Percentiles rank a stretch among this genome's conserved stretches.
Conservation (phyloP, 2,888 invertebrate species). For the Aleiodes alternator region DNA sequence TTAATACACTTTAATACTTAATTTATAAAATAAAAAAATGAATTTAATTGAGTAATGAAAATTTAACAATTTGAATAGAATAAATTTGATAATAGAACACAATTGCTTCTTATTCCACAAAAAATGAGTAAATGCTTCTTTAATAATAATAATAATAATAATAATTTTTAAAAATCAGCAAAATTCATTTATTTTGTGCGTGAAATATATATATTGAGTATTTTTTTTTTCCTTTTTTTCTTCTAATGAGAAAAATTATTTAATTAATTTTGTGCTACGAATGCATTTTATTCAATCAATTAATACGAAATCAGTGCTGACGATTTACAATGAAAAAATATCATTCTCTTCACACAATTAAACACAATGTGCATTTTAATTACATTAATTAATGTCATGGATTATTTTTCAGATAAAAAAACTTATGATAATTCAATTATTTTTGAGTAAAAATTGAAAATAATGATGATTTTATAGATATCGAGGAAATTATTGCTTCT, state of each 20-base stretch:
- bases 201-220: no score
- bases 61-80: neutral
- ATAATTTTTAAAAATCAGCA: no score
- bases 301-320: slow-evolving; percentile 17
- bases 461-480: neutral
- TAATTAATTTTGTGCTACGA: slow-evolving; percentile 37
- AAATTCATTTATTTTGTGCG: no score
- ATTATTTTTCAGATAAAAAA: neutral
- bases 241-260: slow-evolving; percentile 24
- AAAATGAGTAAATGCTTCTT: neutral
- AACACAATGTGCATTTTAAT: neutral
- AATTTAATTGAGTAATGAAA: no score
- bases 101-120: slow-evolving; percentile 35
- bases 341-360: neutral
- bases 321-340: slow-evolving; percentile 18
- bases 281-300: slow-evolving; percentile 38
- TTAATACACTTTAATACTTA: neutral
- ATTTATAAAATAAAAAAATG: no score
- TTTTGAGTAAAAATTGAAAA: slow-evolving; percentile 17
- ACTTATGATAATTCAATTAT: slow-evolving; percentile 4
- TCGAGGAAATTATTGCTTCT: no score
- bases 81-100: slow-evolving; percentile 52
- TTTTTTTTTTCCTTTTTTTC: neutral
- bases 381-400: slow-evolving; percentile 15
- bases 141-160: no score